Evolutionary conservation across 2,888 invertebrate genomes (phyloP), one percentile per base, ranked within the genome.

Genomic region (Drosophila pseudotalamancana): DNA sequence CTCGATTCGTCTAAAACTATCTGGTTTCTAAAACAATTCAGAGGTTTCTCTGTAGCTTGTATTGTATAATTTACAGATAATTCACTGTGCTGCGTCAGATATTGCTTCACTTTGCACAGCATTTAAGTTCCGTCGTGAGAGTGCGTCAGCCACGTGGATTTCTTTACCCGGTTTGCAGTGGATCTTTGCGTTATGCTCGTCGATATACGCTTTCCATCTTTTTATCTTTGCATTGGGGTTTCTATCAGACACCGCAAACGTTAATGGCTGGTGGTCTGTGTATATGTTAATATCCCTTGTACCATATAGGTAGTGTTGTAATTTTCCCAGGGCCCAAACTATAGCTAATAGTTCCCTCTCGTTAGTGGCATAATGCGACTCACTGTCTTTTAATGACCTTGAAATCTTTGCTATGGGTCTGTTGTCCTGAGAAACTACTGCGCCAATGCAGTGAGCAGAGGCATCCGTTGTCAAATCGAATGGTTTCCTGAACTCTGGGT

Each of bases 401-500:
- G 37, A 31, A 8, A 31, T 50, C 50, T 31, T 50, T 4, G 39
- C 14, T 4, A 50, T 40, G 1, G 49, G 37, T 6, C 25, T 27
- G 0, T 11, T 16, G 5, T 9, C 32, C 6, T 23, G 46, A 1
- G 46, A 46, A 2, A 46, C 8, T 3, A 46, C 46, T 16, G 46
- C 23, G 6, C 46, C 46, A 9, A 46, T 46, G 5, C 46, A 21
- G 6, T 12, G 11, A 1, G n/a, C 34, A 6, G 46, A 34, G 5
- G 46, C 46, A 9, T 25, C 46, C 1, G 34, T 46, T 1, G 46
- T 34, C 1, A 35, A 4, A 2, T 35, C 48, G 4, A 49, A 49
- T 6, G 27, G 35, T 12, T 35, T 35, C 8, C 12, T 49, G 8
- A 49, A 49, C 8, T 49, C 35, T 19, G 48, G 35, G 25, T 48